A percentile compares a stretch with the other conserved stretches of the same genome.
These are phyloP conservation scores for Oligia fasciuncula DNA, from an alignment of 2,888 invertebrate genomes.

Conservation along the genomic window DNA sequence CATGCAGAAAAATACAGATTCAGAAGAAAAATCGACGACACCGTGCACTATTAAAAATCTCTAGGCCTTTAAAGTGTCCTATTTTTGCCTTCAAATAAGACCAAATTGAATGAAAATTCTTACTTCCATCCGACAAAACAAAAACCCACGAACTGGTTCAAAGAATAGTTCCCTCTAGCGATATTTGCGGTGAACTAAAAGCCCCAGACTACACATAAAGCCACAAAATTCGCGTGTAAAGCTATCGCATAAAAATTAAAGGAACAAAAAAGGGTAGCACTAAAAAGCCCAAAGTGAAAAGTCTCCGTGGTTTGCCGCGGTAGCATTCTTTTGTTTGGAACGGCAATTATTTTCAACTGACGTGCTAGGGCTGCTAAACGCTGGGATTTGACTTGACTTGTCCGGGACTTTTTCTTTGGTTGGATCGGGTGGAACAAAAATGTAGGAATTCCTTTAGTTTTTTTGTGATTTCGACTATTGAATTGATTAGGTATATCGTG, in stretches of 20 bases:
- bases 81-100: background rate
- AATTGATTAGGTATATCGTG: background rate
- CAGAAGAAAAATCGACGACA: background rate
- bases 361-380: slow-evolving; percentile 40
- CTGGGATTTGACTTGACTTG: background rate
- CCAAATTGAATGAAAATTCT: slow-evolving; percentile 1
- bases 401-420: slow-evolving; percentile 15
- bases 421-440: background rate
- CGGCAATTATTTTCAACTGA: slow-evolving; percentile 63
- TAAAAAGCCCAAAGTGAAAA: slow-evolving; percentile 57
- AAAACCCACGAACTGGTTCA: slow-evolving; percentile 20
- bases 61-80: background rate
- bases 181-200: slow-evolving; percentile 46
- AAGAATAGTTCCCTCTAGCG: slow-evolving; percentile 18
- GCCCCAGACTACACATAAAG: slow-evolving; percentile 32
- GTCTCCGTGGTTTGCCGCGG: slow-evolving; percentile 49
- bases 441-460: background rate
- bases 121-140: background rate
- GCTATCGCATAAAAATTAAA: slow-evolving; percentile 62
- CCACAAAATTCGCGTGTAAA: slow-evolving; percentile 59
- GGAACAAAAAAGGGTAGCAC: slow-evolving; percentile 52
- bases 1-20: background rate
- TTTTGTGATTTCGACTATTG: background rate
- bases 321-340: slow-evolving; percentile 63
- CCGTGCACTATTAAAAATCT: background rate